A percentile compares a stretch with the other conserved stretches of the same genome.
Conservation (phyloP, 2,113 vertebrate species). For the Sterrhoptilus dennistouni region DNA sequence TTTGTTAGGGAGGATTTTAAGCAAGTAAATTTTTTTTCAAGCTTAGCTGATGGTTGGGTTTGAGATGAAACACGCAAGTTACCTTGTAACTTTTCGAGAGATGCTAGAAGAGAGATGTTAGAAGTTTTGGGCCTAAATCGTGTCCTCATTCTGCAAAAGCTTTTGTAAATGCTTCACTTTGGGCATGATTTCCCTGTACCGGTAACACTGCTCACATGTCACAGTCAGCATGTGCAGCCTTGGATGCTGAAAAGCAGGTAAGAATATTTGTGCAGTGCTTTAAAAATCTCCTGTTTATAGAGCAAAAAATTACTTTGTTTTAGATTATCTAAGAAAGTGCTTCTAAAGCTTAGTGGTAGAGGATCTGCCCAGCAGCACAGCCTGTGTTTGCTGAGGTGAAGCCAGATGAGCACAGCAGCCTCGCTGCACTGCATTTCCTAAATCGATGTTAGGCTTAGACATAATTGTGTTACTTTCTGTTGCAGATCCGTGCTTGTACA, state of each 20-base stretch:
- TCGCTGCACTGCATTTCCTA: rapidly evolving
- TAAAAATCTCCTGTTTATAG: neutral
- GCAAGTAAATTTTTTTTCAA: neutral
- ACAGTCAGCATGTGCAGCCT: neutral
- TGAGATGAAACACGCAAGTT: neutral
- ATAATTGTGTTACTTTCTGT: neutral
- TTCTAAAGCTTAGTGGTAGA: neutral
- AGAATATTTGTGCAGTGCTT: neutral
- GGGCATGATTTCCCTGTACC: neutral
- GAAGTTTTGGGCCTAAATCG: neutral
- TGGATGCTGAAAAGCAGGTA: neutral
- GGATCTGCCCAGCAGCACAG: neutral
- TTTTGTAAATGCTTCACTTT: neutral
- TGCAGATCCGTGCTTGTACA: constrained; percentile 94
- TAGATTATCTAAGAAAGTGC: neutral
- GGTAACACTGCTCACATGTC: rapidly evolving
- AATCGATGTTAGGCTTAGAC: neutral
- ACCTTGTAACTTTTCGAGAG: neutral
- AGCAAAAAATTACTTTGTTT: neutral
- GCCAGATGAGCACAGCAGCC: neutral
- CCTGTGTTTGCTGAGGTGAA: neutral
- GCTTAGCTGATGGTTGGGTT: neutral
- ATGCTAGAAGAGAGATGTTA: neutral
- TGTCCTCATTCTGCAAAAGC: neutral
- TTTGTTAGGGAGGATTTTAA: neutral